These are phyloP conservation scores for Thermophis baileyi DNA, from an alignment of 2,113 vertebrate genomes.

Conservation along the genomic window DNA sequence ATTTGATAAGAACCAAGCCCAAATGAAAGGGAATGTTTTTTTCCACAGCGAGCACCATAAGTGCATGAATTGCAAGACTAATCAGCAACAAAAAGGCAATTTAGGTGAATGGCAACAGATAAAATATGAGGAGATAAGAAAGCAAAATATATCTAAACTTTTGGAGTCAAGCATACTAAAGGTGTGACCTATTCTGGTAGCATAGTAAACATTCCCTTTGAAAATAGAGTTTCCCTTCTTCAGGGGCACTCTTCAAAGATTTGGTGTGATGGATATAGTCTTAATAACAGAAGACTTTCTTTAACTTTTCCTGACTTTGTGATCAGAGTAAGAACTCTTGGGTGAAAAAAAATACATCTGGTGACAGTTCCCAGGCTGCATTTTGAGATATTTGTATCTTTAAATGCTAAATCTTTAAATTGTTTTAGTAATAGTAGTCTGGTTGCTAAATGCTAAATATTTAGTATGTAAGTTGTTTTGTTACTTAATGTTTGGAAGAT, in stretches of 20 bases:
- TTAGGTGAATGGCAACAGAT: conserved; percentile 51
- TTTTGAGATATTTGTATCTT: background rate
- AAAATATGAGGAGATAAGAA: conserved; percentile 47
- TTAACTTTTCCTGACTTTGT: background rate
- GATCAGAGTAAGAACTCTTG: background rate
- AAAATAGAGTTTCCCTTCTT: background rate
- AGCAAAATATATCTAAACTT: conserved; percentile 48
- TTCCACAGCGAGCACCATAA: conserved; percentile 50
- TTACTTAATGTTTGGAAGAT: background rate
- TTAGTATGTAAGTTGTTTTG: background rate
- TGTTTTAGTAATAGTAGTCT: background rate
- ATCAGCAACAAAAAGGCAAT: conserved; percentile 48
- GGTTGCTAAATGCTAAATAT: background rate
- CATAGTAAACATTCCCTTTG: background rate
- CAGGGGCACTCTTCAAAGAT: background rate
- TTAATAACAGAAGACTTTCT: background rate
- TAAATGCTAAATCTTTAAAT: background rate
- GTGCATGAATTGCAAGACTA: conserved; percentile 59
- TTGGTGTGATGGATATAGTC: background rate
- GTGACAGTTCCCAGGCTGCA: background rate
- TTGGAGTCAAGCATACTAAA: conserved; percentile 38
- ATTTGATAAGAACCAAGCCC: conserved; percentile 66
- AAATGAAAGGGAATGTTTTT: conserved; percentile 58
- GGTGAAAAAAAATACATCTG: background rate
- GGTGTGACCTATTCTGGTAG: conserved; percentile 22